A percentile compares a stretch with the other conserved stretches of the same genome.
Conservation (phyloP, 2,113 vertebrate genomes). For the Rhinopithecus roxellana region DNA sequence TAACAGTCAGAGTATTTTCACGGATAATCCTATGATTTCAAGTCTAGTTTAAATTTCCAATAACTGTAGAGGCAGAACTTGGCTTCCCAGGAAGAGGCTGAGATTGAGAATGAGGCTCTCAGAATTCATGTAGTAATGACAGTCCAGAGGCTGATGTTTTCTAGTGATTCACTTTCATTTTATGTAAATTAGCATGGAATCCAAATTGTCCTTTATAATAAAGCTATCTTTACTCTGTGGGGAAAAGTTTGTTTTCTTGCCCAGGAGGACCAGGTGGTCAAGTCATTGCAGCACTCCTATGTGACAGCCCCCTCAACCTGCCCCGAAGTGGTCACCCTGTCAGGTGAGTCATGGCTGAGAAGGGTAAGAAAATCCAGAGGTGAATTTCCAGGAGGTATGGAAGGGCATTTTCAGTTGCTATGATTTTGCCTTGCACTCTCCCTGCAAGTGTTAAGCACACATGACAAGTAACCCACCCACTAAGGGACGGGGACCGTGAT, state of each 20-base stretch:
- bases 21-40: neutral
- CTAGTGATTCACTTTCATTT: neutral
- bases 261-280: neutral
- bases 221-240: neutral
- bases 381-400: neutral
- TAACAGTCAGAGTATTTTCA: neutral
- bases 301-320: rapidly evolving
- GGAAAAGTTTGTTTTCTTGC: neutral
- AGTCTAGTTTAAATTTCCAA: neutral
- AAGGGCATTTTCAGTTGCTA: neutral
- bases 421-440: neutral
- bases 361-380: neutral
- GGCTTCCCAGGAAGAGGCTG: neutral
- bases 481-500: neutral
- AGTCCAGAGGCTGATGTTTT: neutral
- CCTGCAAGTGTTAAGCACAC: neutral
- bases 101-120: neutral
- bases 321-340: rapidly evolving
- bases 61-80: neutral
- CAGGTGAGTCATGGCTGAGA: neutral
- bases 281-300: neutral
- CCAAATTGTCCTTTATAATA: neutral
- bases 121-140: neutral
- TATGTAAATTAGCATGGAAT: neutral
- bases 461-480: rapidly evolving